Evolutionary conservation across 2,888 invertebrate genomes (phyloP), one percentile per base, ranked within the genome.

Genomic region (Lasioglossum vierecki): DNA sequence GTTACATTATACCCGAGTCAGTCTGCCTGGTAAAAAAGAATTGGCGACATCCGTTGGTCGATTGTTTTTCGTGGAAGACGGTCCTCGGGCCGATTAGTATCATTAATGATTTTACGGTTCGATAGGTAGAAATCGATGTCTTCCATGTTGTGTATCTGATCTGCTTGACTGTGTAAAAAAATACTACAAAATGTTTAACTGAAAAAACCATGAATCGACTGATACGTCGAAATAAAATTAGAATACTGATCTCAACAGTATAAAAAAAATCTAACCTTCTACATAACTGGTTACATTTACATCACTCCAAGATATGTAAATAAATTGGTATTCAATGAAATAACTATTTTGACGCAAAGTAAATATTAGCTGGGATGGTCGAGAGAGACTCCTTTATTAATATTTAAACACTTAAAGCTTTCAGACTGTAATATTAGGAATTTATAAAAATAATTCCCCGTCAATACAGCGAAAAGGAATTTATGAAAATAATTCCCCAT

Each of bases 21-120:
- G 80, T 4, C 49, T 72, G 53, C 68, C 39, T 22, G 76, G 71
- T 79, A 82, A 91, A 93, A 91, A 93, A 93, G 92, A 93, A 94
- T 94, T 92, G 88, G 91, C 87, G 85, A 92, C 92, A 93, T 94
- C 94, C 93, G 93, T 92, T 87, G 85, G 84, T 88, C 93, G 93
- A 94, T 94, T 93, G 93, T 93, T 94, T 93, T 93, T 93, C 93
- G 91, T 90, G 89, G 92, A 94, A 93, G 89, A 46, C 73, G 84
- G 86, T 81, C 73, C 85, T 86, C 88, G 88, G 85, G 82, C 89
- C 88, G 91, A 89, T 86, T 89, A 87, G 88, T 82, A 89, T 88
- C 80, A 88, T 86, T 89, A 88, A 91, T 88, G 87, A 93, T 92
- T 91, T 88, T 80, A 86, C 89, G 92, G 89, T 90, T 91, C 90